Percentiles rank a stretch among this genome's conserved stretches.
Evolutionary conservation across 2,888 invertebrate genomes (phyloP).

Genomic region (Hyalella azteca): DNA sequence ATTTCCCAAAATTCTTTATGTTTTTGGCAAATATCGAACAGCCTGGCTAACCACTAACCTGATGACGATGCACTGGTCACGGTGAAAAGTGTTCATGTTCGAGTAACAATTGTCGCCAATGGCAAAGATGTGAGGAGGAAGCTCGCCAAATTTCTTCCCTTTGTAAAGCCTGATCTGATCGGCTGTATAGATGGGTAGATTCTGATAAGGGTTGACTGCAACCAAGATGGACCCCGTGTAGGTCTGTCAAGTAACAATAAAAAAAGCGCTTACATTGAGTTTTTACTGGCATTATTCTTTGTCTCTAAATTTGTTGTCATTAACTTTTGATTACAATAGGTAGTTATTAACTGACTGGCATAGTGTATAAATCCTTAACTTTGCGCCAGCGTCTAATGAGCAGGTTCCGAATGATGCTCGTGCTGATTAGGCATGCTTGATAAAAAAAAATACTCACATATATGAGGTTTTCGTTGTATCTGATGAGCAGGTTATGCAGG

Average conservation of each 20-base stretch:
- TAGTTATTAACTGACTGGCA: too few species aligned
- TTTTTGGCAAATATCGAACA: too few species aligned
- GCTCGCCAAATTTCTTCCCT: conserved; percentile 95
- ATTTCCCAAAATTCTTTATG: background rate
- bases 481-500: conserved; percentile 91
- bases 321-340: too few species aligned
- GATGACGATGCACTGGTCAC: conserved; percentile 98
- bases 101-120: conserved; percentile 98
- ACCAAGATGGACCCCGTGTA: conserved; percentile 99
- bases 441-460: too few species aligned
- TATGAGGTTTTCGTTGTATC: conserved; percentile 80
- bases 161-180: conserved; percentile 97
- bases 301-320: too few species aligned
- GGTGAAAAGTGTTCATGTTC: conserved; percentile 88
- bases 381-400: background rate
- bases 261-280: background rate
- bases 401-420: background rate
- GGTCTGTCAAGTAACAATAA: conserved; percentile 74
- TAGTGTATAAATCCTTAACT: too few species aligned
- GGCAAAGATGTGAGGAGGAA: conserved; percentile 98
- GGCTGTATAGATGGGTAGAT: conserved; percentile 97
- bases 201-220: conserved; percentile 99
- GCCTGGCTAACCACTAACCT: conserved; percentile 68
- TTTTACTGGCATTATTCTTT: too few species aligned
- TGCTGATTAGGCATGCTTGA: too few species aligned